phyloP scores from a whole-genome alignment of 2,888 invertebrate genomes.

The Cataglyphis cursor region DNA sequence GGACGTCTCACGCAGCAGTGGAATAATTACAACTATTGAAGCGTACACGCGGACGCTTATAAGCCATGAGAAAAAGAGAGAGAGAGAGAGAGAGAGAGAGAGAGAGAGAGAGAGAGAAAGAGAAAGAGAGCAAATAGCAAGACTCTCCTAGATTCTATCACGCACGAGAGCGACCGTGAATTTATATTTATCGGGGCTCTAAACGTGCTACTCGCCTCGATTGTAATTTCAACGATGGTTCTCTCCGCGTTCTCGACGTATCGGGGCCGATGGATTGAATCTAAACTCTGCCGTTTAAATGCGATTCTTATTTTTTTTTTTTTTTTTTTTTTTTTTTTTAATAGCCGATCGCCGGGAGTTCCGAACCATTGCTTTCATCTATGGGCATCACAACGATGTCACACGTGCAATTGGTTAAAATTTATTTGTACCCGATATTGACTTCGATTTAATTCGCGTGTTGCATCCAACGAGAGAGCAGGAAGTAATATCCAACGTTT shows the following conservation, averaged over 20 bases:
- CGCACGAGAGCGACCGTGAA: conserved; percentile 32
- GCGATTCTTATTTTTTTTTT: background rate
- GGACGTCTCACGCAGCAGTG: conserved; percentile 32
- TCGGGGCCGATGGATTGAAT: background rate
- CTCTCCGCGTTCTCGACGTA: background rate
- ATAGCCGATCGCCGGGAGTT: background rate
- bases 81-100: conserved; percentile 11
- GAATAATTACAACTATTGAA: conserved; percentile 51
- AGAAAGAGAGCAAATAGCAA: background rate
- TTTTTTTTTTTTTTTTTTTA: background rate
- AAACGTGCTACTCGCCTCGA: conserved; percentile 7
- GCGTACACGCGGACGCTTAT: conserved; percentile 41
- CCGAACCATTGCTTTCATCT: background rate
- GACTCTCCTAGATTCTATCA: conserved; percentile 48
- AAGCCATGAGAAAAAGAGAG: background rate
- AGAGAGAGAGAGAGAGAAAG: conserved; percentile 12
- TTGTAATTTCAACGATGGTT: conserved; percentile 14
- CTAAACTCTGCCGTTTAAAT: conserved; percentile 5
- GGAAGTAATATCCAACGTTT: conserved; percentile 28
- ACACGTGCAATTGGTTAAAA: conserved; percentile 14
- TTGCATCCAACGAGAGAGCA: conserved; percentile 25
- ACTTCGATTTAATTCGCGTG: conserved; percentile 1
- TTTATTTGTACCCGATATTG: conserved; percentile 30
- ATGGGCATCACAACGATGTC: conserved; percentile 5
- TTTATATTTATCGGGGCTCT: conserved; percentile 37